Evolutionary conservation across 1,140 invertebrate genomes (phyloP).

Genomic region (Drosophila pachea): DNA sequence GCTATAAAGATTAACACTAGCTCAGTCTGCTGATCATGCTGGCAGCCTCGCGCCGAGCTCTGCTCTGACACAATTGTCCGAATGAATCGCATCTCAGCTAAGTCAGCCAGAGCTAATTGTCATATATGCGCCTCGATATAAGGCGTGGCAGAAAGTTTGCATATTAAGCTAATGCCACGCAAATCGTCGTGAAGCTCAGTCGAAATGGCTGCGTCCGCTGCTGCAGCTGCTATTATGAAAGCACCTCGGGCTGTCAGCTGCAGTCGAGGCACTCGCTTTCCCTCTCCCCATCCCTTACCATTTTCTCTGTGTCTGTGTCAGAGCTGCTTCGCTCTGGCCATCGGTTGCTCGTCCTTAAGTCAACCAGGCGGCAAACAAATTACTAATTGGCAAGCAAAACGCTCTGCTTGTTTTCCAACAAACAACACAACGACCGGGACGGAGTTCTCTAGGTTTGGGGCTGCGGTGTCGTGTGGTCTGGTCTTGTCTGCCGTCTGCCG

Average conservation of each 20-base stretch:
- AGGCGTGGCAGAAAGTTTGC: neutral
- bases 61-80: too few relatives aligned
- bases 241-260: conserved; percentile 5
- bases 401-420: conserved; percentile 73
- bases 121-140: too few relatives aligned
- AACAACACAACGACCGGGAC: conserved; percentile 40
- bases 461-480: conserved; percentile 6
- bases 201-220: neutral
- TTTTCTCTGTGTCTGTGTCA: neutral
- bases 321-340: neutral
- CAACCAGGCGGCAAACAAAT: conserved; percentile 63
- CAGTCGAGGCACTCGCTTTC: neutral
- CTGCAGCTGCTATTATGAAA: conserved; percentile 4
- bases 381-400: conserved; percentile 77
- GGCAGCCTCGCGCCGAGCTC: too few relatives aligned
- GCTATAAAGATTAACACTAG: too few relatives aligned
- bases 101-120: too few relatives aligned
- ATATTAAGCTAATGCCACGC: neutral
- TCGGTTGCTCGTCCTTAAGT: conserved; percentile 16
- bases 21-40: too few relatives aligned
- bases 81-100: too few relatives aligned
- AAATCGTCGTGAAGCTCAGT: neutral
- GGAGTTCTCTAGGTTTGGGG: conserved; percentile 13
- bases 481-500: conserved; percentile 17
- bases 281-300: too few relatives aligned